phyloP scores from a whole-genome alignment of 2,113 vertebrate genomes.

The Perca fluviatilis region DNA sequence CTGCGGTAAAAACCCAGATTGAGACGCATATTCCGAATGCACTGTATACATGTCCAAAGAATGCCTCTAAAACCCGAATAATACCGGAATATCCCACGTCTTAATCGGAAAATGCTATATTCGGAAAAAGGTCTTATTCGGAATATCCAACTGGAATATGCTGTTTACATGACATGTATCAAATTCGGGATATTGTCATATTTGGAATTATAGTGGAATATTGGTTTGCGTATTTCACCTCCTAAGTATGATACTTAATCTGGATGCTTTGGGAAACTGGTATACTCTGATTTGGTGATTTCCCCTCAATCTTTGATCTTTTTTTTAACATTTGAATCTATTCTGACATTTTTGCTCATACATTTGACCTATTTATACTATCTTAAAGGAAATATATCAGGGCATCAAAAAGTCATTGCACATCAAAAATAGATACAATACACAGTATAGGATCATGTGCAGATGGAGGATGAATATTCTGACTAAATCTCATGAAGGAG shows the following conservation, averaged over 20 bases:
- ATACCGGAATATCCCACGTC: too few species aligned
- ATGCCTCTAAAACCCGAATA: too few species aligned
- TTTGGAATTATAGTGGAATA: too few species aligned
- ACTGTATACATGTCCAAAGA: too few species aligned
- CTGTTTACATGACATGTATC: too few species aligned
- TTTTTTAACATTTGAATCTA: not conserved
- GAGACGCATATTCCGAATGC: too few species aligned
- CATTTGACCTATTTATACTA: not conserved
- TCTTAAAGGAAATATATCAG: not conserved
- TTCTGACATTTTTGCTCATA: not conserved
- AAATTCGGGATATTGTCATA: too few species aligned
- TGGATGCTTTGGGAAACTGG: not conserved
- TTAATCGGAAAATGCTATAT: too few species aligned
- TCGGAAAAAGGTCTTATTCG: too few species aligned
- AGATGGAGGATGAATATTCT: not conserved
- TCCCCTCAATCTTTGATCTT: not conserved
- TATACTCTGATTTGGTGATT: not conserved
- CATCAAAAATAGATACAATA: not conserved
- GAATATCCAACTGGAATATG: too few species aligned
- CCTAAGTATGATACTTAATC: not conserved
- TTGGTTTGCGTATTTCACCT: not conserved
- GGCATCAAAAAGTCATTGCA: not conserved
- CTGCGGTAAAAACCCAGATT: too few species aligned
- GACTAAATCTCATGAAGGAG: not conserved
- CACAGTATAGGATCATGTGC: not conserved